phyloP scores from a whole-genome alignment of 1,140 invertebrate genomes.

The Anoplophora glabripennis region DNA sequence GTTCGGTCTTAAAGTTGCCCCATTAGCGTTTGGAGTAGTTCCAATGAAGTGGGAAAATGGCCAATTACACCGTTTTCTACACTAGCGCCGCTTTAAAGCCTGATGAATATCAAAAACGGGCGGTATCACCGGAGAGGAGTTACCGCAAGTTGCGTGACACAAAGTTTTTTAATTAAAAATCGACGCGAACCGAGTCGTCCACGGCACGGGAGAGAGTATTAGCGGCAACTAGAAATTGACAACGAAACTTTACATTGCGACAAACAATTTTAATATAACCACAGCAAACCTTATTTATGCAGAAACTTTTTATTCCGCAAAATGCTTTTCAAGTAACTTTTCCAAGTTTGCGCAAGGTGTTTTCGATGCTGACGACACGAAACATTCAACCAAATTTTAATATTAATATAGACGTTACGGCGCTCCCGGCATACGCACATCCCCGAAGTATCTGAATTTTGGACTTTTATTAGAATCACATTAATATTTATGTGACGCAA shows the following conservation, averaged over 20 bases:
- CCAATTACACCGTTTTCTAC: slow-evolving; percentile 28
- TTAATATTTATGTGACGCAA: too few species aligned
- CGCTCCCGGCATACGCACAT: too few species aligned
- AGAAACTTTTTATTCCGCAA: slow-evolving; percentile 3
- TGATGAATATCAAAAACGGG: too few species aligned
- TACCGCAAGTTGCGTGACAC: slow-evolving; percentile 10
- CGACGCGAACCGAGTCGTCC: neutral
- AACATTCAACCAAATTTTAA: too few species aligned
- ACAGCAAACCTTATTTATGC: slow-evolving; percentile 18
- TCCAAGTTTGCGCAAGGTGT: too few species aligned
- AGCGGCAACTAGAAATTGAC: slow-evolving; percentile 16
- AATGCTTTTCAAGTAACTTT: neutral
- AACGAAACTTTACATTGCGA: slow-evolving; percentile 12
- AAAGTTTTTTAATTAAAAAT: slow-evolving; percentile 24
- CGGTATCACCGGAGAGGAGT: neutral
- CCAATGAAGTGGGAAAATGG: slow-evolving; percentile 27
- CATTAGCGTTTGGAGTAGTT: slow-evolving; percentile 27
- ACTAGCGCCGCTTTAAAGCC: slow-evolving; percentile 10
- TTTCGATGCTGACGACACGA: too few species aligned
- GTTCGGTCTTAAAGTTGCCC: slow-evolving; percentile 20
- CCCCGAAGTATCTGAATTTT: too few species aligned
- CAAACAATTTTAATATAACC: slow-evolving; percentile 24
- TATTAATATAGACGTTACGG: too few species aligned
- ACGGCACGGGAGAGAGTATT: slow-evolving; percentile 5
- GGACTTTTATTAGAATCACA: too few species aligned